These are phyloP conservation scores for Sander lucioperca DNA, from an alignment of 2,113 vertebrate genomes.

Conservation along the genomic window DNA sequence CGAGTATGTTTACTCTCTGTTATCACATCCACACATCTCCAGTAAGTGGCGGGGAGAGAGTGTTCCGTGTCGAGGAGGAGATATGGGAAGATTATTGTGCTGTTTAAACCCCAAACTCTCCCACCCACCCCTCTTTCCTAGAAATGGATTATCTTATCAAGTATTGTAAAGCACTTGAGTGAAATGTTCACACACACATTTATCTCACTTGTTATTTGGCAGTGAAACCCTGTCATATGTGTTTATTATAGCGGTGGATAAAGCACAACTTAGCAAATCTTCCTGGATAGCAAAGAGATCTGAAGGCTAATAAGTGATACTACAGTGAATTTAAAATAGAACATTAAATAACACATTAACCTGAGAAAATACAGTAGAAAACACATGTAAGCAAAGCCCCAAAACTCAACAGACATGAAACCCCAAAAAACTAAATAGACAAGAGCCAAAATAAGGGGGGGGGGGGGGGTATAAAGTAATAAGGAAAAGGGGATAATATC, in stretches of 20 bases:
- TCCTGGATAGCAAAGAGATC: constrained; percentile 15
- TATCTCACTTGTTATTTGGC: constrained; percentile 63
- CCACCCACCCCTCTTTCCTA: constrained; percentile 53
- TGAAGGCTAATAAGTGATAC: constrained; percentile 44
- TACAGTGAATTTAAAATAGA: constrained; percentile 36
- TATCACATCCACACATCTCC: constrained; percentile 77
- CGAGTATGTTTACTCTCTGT: constrained; percentile 75
- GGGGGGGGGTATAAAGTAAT: constrained; percentile 41
- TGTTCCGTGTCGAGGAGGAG: constrained; percentile 63
- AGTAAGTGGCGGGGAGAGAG: constrained; percentile 65
- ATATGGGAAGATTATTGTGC: constrained; percentile 72
- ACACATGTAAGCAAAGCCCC: constrained; percentile 25
- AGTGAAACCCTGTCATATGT: constrained; percentile 60
- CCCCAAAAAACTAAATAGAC: not conserved
- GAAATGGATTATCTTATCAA: constrained; percentile 76
- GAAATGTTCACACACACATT: constrained; percentile 72
- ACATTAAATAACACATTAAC: constrained; percentile 39
- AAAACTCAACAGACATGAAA: constrained; percentile 29
- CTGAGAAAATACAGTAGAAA: constrained; percentile 25
- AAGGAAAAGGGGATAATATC: constrained; percentile 67
- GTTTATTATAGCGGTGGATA: constrained; percentile 57
- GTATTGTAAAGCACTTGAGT: constrained; percentile 73
- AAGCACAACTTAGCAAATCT: constrained; percentile 43
- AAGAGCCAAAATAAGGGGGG: constrained; percentile 39
- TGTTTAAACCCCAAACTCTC: constrained; percentile 67